These are phyloP conservation scores for Drosophila jambulina DNA, from an alignment of 1,140 invertebrate species.

Conservation along the genomic window DNA sequence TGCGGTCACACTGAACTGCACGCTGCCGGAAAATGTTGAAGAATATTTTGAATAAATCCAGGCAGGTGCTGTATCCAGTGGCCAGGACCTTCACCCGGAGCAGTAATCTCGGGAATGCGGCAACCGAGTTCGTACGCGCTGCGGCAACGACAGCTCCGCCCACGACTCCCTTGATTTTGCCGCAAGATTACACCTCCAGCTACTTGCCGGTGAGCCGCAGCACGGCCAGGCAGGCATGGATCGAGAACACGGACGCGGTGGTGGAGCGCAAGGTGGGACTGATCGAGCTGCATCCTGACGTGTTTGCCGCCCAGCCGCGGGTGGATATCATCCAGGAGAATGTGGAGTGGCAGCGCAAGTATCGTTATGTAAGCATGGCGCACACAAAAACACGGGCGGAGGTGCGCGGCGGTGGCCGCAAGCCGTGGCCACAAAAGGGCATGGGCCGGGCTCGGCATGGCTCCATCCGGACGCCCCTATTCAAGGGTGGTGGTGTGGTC, in stretches of 20 bases:
- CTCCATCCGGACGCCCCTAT: constrained; percentile 95
- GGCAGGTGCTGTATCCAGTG: constrained; percentile 57
- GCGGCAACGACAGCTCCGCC: not conserved
- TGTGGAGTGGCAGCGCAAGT: constrained; percentile 94
- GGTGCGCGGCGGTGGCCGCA: constrained; percentile 93
- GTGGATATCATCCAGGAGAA: constrained; percentile 96
- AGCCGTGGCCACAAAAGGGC: constrained; percentile 99
- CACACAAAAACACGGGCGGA: constrained; percentile 92
- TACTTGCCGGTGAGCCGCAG: constrained; percentile 61
- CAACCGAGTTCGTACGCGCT: not conserved
- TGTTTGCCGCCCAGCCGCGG: constrained; percentile 93
- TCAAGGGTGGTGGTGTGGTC: constrained; percentile 91
- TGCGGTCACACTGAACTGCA: constrained; percentile 12
- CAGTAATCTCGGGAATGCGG: constrained; percentile 9
- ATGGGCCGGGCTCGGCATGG: constrained; percentile 95
- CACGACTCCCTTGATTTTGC: constrained; percentile 52
- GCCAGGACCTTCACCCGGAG: constrained; percentile 51
- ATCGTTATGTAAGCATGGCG: constrained; percentile 91
- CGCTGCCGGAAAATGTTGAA: constrained; percentile 67
- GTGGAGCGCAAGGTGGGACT: constrained; percentile 93
- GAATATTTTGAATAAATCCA: constrained; percentile 73
- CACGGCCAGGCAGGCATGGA: constrained; percentile 91
- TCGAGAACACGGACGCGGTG: constrained; percentile 94
- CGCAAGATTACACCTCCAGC: constrained; percentile 53
- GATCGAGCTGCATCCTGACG: constrained; percentile 94